Base-by-base conservation (phyloP, 2,888 invertebrate genomes). In the Acanthosoma haemorrhoidale region DNA sequence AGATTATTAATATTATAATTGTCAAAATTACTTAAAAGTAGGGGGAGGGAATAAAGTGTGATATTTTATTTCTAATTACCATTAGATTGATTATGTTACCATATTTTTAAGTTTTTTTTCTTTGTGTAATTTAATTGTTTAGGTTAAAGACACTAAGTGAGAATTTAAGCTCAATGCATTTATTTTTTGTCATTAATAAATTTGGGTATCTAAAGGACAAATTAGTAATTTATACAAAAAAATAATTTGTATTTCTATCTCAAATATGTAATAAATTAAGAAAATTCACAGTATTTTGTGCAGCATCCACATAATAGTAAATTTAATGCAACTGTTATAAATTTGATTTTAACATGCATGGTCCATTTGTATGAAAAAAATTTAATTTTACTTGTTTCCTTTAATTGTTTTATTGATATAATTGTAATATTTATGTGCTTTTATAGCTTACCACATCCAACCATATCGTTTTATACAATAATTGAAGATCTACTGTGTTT, bases 21-120 rank as follows among this genome's bases (percentile, higher is more conserved):
- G 13, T 51, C 51, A 51, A 51, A 51, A 51, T 51, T 51, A 51
- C 51, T 51, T 51, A 51, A 51, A 43, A 25, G 51, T 25, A 25
- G 51, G 51, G 25, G 25, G 2, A 18, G 51, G 51, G 51, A 25
- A 25, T n/a, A 43, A 51, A 51, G 51, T 51, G 51, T 51, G 51
- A 51, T 51, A 51, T 51, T 51, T 51, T 51, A 51, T 51, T 51
- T 51, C 43, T 51, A 51, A 25, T 51, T 51, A 51, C 51, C 51
- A 51, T 51, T 51, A 51, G 51, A 51, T n/a, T n/a, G n/a, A n/a
- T 51, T 51, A 51, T 51, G 51, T 51, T 51, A 51, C 51, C 51
- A 51, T 51, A 51, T 51, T 51, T 51, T 51, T 51, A 51, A 51
- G 51, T 51, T 51, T n/a, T 51, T 51, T 51, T 43, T 51, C 25